Base-by-base conservation (phyloP, 92 coral and sea anemone genomes). In the Isaurus tuberculatus region DNA sequence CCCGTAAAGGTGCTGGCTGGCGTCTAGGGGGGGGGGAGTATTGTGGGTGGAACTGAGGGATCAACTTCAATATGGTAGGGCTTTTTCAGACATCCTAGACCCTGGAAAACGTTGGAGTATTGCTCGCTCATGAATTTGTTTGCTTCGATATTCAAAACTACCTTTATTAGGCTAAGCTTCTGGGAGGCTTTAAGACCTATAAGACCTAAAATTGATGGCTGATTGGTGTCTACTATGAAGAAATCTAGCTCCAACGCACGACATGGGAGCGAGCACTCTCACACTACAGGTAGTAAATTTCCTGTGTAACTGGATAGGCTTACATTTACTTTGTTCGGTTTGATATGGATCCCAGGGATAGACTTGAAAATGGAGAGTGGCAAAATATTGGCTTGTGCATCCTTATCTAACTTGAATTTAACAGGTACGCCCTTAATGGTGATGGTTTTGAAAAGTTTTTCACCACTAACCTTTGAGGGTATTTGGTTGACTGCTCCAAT, bases 1-100 rank as follows among this genome's bases (percentile, higher is more conserved):
- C 88, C 30, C 88, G 34, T 25, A 84, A 69, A 63, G 83, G 84
- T 60, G 57, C 89, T 78, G 85, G 89, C 58, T 66, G 84, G 79
- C 65, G 79, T 27, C 73, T 64, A 27, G 79, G 61, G 55, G 55
- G 55, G 10, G 55, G 42, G 42, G n/a, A n/a, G 31, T 32, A 86
- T 66, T 23, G 80, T 84, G 20, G 89, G 89, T n/a, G 69, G 30
- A 13, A 86, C 70, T 30, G 68, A 46, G 5, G 79, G 79, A 31
- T 86, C 86, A 29, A 86, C 80, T 79, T 79, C 81, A 60, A 86
- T 86, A 78, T 86, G 85, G 55, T 86, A 86, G n/a, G 89, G 89
- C 68, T 66, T 86, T 42, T 70, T 51, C 30, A 86, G 66, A 29
- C 90, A 86, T 25, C 86, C 86, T 7, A 86, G 83, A 19, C 90